Evolutionary conservation across 2,888 invertebrate species (phyloP), one percentile per base, ranked within the genome.

Genomic region (Kuschelorhynchus macadamiae): DNA sequence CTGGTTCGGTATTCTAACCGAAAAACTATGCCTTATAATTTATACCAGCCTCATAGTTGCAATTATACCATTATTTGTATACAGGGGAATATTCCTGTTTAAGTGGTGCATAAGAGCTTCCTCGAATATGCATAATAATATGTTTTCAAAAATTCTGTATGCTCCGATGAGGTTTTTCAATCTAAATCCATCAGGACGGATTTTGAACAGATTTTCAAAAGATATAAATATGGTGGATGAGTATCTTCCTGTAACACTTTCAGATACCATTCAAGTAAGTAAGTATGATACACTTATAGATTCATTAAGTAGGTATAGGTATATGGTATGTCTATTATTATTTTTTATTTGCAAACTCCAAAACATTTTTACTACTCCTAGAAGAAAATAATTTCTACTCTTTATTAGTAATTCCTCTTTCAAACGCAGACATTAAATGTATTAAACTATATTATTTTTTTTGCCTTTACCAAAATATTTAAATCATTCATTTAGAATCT

Each of bases 181-280:
- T 75, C 86, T 85, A 0, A 92, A 92, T 79, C 88, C 90, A 0
- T 86, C 87, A 0, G 88, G 88, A 1, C 83, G 87, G 41, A 88
- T 92, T 69, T 82, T 92, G 42, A 92, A 92, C 81, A 83, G 92
- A 50, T 91, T 92, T 80, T 88, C 91, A 1, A 92, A 91, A 79
- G 92, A 92, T 78, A 87, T 91, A 79, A 91, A 87, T 0, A 81
- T 86, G 0, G 84, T 88, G 18, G 88, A 88, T 76, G 88, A 88
- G 75, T 67, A 84, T 8, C 75, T 88, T 33, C 87, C 88, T 0
- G 76, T 77, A 18, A 84, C 85, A 0, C 75, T 88, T 46, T 84
- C 87, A 53, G 87, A 88, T 80, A 85, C 84, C 7, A 80, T 84
- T n/a, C 82, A 83, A 77, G 83, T 83, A 76, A 70, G n/a, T 4